Evolutionary conservation across 2,888 invertebrate species (phyloP).

Genomic region (Idaea straminata): DNA sequence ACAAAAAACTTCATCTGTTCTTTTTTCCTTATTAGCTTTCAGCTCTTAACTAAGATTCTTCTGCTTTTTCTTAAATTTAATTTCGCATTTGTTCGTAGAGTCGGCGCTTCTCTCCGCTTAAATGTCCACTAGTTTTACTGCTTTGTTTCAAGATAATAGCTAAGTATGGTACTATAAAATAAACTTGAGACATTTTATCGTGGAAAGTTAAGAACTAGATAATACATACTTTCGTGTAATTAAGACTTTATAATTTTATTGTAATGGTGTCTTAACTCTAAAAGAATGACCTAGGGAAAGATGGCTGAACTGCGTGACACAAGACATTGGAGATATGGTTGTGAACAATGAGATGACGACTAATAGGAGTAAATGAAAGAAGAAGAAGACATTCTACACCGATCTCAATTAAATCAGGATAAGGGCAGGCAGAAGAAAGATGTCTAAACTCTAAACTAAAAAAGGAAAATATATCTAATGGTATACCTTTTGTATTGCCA

Average conservation of each 20-base stretch:
- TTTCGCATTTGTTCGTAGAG: conserved; percentile 46
- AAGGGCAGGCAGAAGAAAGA: not conserved
- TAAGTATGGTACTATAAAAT: not conserved
- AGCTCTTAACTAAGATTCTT: conserved; percentile 61
- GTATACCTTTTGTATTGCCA: no score
- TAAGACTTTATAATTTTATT: not conserved
- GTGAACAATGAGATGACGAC: no score
- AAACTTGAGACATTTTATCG: not conserved
- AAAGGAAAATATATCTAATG: not conserved
- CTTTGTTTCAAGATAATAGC: conserved; percentile 28
- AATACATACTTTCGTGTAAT: conserved; percentile 5
- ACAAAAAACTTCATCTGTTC: conserved; percentile 49
- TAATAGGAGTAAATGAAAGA: no score
- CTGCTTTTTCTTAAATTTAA: conserved; percentile 56
- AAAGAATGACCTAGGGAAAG: not conserved
- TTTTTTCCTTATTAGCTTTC: conserved; percentile 64
- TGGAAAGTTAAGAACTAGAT: conserved; percentile 4
- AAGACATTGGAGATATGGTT: no score
- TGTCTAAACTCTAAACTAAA: not conserved
- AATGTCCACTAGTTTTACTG: conserved; percentile 34
- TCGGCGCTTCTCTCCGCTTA: conserved; percentile 36
- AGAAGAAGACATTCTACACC: no score
- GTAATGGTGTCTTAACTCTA: not conserved
- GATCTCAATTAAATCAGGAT: no score
- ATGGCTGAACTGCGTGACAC: no score